Evolutionary conservation across 2,888 invertebrate species (phyloP).

Genomic region (Agonopterix heracliana): DNA sequence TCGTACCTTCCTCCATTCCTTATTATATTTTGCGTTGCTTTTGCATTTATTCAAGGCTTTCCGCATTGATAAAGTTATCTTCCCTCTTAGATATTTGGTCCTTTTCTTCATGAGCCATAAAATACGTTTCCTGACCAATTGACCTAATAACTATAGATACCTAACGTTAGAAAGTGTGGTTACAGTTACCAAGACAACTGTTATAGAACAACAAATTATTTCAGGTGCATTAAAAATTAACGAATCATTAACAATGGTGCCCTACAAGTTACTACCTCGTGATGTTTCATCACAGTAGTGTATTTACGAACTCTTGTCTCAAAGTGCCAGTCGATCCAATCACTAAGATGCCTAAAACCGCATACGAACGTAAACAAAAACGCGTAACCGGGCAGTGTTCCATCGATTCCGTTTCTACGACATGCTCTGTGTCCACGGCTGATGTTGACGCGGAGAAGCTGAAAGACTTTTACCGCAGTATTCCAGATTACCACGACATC

Average conservation of each 20-base stretch:
- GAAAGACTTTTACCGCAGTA: conserved; percentile 84
- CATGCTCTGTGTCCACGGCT: conserved; percentile 40
- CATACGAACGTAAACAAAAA: conserved; percentile 78
- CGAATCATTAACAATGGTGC: conserved; percentile 4
- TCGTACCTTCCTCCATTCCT: too few species aligned
- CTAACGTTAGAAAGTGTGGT: too few species aligned
- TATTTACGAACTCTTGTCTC: conserved; percentile 83
- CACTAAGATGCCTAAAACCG: conserved; percentile 82
- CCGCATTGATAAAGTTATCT: too few species aligned
- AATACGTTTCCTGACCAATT: too few species aligned
- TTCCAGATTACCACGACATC: conserved; percentile 87
- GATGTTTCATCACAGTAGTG: conserved; percentile 75
- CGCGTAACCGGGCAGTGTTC: conserved; percentile 50
- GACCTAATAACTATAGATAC: too few species aligned
- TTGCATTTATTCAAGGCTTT: too few species aligned
- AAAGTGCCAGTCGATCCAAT: conserved; percentile 83
- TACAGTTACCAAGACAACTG: too few species aligned
- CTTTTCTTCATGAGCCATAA: too few species aligned
- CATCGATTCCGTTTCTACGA: conserved; percentile 47
- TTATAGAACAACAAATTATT: too few species aligned
- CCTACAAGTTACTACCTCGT: conserved; percentile 15
- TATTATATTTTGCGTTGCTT: too few species aligned
- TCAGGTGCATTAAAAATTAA: too few species aligned
- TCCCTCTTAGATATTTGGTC: too few species aligned
- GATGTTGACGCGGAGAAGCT: conserved; percentile 75